Base-by-base conservation (phyloP, 92 coral and sea anemone genomes). In the Porites lobata region DNA sequence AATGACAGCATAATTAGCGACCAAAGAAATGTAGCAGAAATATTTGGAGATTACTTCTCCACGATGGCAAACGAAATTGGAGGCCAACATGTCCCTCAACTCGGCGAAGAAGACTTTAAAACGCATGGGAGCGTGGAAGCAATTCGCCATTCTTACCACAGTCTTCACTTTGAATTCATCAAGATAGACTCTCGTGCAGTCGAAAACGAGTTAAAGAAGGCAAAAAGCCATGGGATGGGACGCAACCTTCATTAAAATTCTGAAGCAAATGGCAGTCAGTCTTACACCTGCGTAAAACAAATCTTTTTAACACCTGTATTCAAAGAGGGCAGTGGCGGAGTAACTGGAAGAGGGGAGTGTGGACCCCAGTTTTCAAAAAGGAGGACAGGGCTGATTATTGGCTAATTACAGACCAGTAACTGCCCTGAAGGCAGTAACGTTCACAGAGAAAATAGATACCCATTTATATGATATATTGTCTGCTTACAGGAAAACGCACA, bases 31-130 rank as follows among this genome's bases (percentile, higher is more conserved):
- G 76, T 73, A 8, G 72, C 75, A 9, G 76, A 85, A 54, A 11
- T 57, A 75, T 62, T 85, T 38, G 82, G 63, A 26, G 62, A 75
- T 9, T 63, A 85, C 74, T 63, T 85, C 65, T 73, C 89, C 4
- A 85, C 89, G 38, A 66, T 65, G 67, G 89, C 89, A 29, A 50
- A 85, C 20, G 64, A 85, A 8, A 85, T 85, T 53, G 89, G 81
- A n/a, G 76, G 58, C 43, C 50, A 74, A 8, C 22, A 22, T 50
- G 77, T 70, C 14, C 50, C 20, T 18, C 65, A 75, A 56, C 65
- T 75, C 7, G 76, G 58, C 29, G 20, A 66, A 70, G 29, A 84
- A 56, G 83, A 74, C n/a, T 84, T 84, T 47, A 75, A 47, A 50
- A 75, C 1, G 52, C 84, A 75, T 62, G 9, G 10, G 24, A 72